Percentiles rank a stretch among this genome's conserved stretches.
Conservation (phyloP, 2,797 vertebrate genomes). For the Ambastaia sidthimunki region DNA sequence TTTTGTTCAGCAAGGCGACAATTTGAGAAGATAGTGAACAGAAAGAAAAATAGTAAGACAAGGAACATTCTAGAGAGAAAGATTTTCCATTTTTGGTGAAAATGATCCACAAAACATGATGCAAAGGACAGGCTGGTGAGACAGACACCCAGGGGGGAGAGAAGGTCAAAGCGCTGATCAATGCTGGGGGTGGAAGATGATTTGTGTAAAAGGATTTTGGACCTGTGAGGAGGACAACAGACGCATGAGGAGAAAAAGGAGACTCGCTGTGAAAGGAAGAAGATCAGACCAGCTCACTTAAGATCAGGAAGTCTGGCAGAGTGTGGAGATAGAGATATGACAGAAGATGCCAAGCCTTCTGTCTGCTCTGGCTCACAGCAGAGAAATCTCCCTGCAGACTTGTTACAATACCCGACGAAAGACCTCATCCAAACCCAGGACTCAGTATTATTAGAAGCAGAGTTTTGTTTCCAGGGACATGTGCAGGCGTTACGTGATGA, state of each 20-base stretch:
- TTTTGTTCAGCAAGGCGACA: constrained; percentile 30
- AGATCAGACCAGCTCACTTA: constrained; percentile 47
- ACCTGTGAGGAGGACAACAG: constrained; percentile 36
- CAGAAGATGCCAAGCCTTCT: constrained; percentile 48
- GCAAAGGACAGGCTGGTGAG: constrained; percentile 35
- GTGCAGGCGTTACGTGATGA: constrained; percentile 29
- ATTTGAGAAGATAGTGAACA: constrained; percentile 9
- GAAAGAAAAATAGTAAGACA: constrained; percentile 3
- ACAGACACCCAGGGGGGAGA: background rate
- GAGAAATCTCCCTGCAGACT: constrained; percentile 48
- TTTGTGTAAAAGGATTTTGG: constrained; percentile 25
- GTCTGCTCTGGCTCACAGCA: constrained; percentile 39
- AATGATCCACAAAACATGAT: constrained; percentile 21
- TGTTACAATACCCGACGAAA: constrained; percentile 48
- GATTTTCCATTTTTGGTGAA: constrained; percentile 36
- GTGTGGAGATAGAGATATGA: constrained; percentile 55
- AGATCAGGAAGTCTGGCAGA: constrained; percentile 64
- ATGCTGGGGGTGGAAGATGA: constrained; percentile 34
- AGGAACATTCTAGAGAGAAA: constrained; percentile 30
- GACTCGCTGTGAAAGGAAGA: constrained; percentile 44
- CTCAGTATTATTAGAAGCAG: constrained; percentile 60
- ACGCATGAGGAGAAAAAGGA: constrained; percentile 46
- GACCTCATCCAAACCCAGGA: constrained; percentile 36
- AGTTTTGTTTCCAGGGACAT: constrained; percentile 49
- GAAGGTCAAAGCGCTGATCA: constrained; percentile 49